These are phyloP conservation scores for Glaucopsyche alexis DNA, from an alignment of 2,888 invertebrate species.

Conservation along the genomic window DNA sequence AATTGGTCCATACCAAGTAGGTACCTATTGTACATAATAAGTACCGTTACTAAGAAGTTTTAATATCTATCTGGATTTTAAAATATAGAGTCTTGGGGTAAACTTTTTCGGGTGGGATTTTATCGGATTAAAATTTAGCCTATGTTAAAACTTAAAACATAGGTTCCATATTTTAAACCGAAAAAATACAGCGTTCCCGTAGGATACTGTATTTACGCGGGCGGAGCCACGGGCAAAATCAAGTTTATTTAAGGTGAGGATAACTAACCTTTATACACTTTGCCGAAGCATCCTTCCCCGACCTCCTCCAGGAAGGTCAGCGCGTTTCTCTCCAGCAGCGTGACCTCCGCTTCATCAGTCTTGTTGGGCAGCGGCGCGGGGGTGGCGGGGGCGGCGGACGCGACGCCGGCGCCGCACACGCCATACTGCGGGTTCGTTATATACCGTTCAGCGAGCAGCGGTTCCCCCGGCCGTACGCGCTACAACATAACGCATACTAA, in stretches of 20 bases:
- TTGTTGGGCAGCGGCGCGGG: constrained; percentile 50
- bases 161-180: too few relatives aligned
- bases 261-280: constrained; percentile 89
- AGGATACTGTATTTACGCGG: too few relatives aligned
- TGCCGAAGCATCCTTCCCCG: constrained; percentile 93
- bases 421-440: constrained; percentile 89
- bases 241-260: background rate
- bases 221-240: too few relatives aligned
- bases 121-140: too few relatives aligned
- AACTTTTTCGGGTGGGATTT: too few relatives aligned
- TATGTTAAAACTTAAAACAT: too few relatives aligned
- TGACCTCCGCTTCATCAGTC: constrained; percentile 70
- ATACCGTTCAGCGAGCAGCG: constrained; percentile 85
- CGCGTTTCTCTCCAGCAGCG: constrained; percentile 82
- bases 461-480: constrained; percentile 79
- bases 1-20: too few relatives aligned
- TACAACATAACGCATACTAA: constrained; percentile 54
- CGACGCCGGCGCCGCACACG: constrained; percentile 63
- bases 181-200: too few relatives aligned
- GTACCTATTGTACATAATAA: too few relatives aligned
- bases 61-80: too few relatives aligned
- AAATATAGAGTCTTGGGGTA: too few relatives aligned
- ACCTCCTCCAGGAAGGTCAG: constrained; percentile 87
- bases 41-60: too few relatives aligned
- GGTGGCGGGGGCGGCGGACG: constrained; percentile 44